Evolutionary conservation across 2,113 vertebrate species (phyloP), one percentile per base, ranked within the genome.

Genomic region (Thunnus maccoyii): DNA sequence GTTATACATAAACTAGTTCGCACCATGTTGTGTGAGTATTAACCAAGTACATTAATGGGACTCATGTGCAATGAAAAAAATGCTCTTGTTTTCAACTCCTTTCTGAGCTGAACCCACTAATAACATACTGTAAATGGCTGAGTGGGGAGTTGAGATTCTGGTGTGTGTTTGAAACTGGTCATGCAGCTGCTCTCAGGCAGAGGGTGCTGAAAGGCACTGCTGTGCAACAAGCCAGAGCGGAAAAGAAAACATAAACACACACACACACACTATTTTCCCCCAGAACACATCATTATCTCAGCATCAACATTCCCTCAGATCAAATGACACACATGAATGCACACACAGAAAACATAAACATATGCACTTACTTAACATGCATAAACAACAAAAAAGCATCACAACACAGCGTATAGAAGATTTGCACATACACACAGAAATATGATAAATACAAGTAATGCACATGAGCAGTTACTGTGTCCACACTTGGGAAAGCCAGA

Each of bases 121-220:
- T 66, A 80, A 75, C 61, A 18, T 41, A 9, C 36, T 52, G 30
- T 78, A 72, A 78, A 82, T 86, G 67, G 48, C 60, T 86, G 51
- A 67, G 57, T 46, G 64, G 47, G 30, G 55, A 73, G 74, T 63
- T 68, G 71, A 86, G 22, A 74, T 66, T 77, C 63, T 79, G 46
- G 58, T n/a, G 36, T 75, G 55, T 76, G 83, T 86, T 80, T 80
- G 63, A 82, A 78, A 72, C 69, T 76, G 79, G 77, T 76, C 75
- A 71, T 47, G 25, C 68, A 87, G 72, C 84, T 85, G 68, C 76
- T 82, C 58, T 88, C 68, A 85, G 73, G 71, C 65, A 81, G 68
- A 76, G 72, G 75, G 55, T 80, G 71, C 66, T 86, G 65, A 83
- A 84, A 86, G 61, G 46, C 77, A 71, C 27, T 46, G 5, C 57